Evolutionary conservation across 2,113 vertebrate species (phyloP).

Genomic region (Apodemus sylvaticus): DNA sequence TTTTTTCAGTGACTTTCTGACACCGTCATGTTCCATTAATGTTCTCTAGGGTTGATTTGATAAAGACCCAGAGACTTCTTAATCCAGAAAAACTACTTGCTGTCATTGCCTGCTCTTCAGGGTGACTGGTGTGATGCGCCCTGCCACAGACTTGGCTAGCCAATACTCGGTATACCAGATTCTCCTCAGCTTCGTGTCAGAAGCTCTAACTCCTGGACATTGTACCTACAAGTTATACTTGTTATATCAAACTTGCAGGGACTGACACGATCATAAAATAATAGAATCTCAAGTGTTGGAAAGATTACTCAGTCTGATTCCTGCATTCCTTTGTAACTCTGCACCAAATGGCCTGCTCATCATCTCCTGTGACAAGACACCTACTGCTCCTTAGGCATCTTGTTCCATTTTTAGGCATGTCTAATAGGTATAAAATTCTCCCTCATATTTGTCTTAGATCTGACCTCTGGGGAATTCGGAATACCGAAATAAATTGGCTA

Average conservation of each 20-base stretch:
- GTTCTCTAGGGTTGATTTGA: not conserved
- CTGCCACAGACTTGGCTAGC: not conserved
- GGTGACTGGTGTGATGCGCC: not conserved
- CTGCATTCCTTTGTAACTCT: not conserved
- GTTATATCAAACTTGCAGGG: not conserved
- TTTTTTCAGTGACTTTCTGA: not conserved
- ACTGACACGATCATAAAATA: not conserved
- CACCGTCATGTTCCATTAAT: not conserved
- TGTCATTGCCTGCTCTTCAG: not conserved
- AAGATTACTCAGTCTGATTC: not conserved
- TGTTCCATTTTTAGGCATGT: constrained; percentile 61
- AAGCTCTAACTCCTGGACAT: not conserved
- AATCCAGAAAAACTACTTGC: not conserved
- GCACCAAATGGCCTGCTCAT: not conserved
- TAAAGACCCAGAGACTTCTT: not conserved
- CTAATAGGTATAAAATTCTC: constrained; percentile 53
- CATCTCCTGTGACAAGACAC: constrained; percentile 38
- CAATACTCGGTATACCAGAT: not conserved
- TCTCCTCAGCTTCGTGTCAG: not conserved
- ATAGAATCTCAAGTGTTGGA: not conserved
- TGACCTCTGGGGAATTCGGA: constrained; percentile 56
- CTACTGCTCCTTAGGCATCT: constrained; percentile 1
- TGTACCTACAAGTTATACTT: not conserved
- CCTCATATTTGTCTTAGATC: constrained; percentile 63
- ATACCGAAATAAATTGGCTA: constrained; percentile 65